Evolutionary conservation across 2,113 vertebrate genomes (phyloP).

Genomic region (Dendropsophus ebraccatus): DNA sequence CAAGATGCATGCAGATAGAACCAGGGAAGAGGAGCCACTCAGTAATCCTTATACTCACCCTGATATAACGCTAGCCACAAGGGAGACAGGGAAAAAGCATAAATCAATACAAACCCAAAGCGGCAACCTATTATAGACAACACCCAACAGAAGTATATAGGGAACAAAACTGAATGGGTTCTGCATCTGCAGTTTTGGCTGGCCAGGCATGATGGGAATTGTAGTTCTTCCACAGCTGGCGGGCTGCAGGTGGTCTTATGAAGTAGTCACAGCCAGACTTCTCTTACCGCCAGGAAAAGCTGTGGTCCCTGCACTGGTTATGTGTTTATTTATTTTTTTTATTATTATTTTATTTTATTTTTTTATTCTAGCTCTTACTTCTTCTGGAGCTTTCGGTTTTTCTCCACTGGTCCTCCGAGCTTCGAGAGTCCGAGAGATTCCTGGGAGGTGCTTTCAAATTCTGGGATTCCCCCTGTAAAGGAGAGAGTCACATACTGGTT

Average conservation of each 20-base stretch:
- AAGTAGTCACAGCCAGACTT: too few relatives aligned
- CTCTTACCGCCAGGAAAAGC: too few relatives aligned
- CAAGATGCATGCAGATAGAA: not conserved
- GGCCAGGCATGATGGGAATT: too few relatives aligned
- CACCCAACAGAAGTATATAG: too few relatives aligned
- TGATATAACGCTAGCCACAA: constrained; percentile 9
- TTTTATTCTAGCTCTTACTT: constrained; percentile 82
- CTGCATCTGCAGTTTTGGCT: too few relatives aligned
- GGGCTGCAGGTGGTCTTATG: too few relatives aligned
- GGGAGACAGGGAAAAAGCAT: not conserved
- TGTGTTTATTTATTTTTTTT: too few relatives aligned
- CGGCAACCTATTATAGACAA: too few relatives aligned
- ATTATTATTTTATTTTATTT: too few relatives aligned
- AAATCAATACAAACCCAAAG: not conserved
- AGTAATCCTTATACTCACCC: constrained; percentile 44
- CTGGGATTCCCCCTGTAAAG: constrained; percentile 76
- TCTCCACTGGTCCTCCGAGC: constrained; percentile 88
- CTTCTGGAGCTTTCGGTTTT: constrained; percentile 95
- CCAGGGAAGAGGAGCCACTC: not conserved
- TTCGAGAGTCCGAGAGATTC: constrained; percentile 86
- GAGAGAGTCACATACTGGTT: not conserved
- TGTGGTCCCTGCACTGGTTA: too few relatives aligned
- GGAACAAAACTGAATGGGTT: too few relatives aligned
- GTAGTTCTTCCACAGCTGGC: too few relatives aligned
- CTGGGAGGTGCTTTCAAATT: constrained; percentile 82